Base-by-base conservation (phyloP, 1,140 invertebrate species). In the Riptortus pedestris region DNA sequence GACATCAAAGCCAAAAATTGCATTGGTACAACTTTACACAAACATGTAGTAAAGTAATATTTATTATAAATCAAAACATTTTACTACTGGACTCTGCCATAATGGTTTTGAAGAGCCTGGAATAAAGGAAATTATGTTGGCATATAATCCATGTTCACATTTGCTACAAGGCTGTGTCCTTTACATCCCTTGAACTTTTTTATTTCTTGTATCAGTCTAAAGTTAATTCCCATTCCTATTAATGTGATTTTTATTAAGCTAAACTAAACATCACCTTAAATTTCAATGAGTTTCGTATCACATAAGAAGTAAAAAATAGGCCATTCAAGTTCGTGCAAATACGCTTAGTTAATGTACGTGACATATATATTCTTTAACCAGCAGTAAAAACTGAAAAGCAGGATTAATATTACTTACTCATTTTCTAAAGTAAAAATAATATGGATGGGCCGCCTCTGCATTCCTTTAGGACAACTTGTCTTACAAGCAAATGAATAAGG, bases 401-500 rank as follows among this genome's bases (percentile, higher is more conserved):
- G 51, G 14, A 27, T 7, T 20, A 51, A 51, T 3, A 11, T 51
- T 24, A 55, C 26, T 67, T 33, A 67, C 66, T 33, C 14, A n/a
- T 29, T 47, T 71, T 92, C 89, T 3, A 93, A 72, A 0, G 87
- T 90, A 70, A 91, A 90, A 11, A 91, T 78, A 4, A 92, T 74
- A 67, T 86, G 82, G 0, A 90, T 83, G 0, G 83, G 79, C 26
- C 87, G 77, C 1, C 88, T 72, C 71, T 90, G 90, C 74, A 91
- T 90, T 0, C 90, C 89, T 2, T 82, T 80, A 0, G 80, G 75
- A 71, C 90, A 92, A n/a, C 84, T 87, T 60, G 86, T 89, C 70
- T 89, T 86, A 72, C 90, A 93, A 66, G 83, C 81, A 72, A 92
- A 92, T 67, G 82, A 76, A 71, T 83, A 90, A 0, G 85, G 79